Evolutionary conservation across 2,113 vertebrate genomes (phyloP), one percentile per base, ranked within the genome.

Genomic region (Psettodes erumei): DNA sequence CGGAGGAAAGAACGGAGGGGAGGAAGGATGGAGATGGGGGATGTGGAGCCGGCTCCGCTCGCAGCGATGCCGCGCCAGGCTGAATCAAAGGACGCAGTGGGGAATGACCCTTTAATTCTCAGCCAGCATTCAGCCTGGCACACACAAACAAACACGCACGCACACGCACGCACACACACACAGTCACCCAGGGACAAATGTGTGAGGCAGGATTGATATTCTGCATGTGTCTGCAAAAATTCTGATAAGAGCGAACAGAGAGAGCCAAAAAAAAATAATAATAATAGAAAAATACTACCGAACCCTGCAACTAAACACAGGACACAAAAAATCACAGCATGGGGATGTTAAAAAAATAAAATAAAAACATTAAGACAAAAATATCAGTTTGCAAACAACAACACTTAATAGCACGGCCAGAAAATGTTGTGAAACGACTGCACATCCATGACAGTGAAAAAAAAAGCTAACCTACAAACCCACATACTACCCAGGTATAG

Each of bases 51-150:
- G 43, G 71, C 60, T 66, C 43, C 58, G 30, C 62, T 67, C 47
- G 63, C 61, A 76, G 66, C 55, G 73, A 84, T 76, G 50, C 81
- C 56, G 71, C 71, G 79, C 62, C 72, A 71, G 73, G 78, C 80
- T 76, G 79, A 82, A 68, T 87, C 82, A 85, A 5, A 67, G 40
- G 77, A 84, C 61, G 80, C 87, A 71, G 80, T 13, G 6, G 86
- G 89, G 88, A 88, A 87, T 84, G 77, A 81, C 71, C 85, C 89
- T 92, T 91, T 92, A 85, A 91, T 84, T 82, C 66, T 70, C 82
- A 77, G 89, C 88, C 89, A 89, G 86, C 79, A 82, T 81, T 90
- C 76, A 85, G 79, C 74, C 83, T 70, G 65, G 55, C 79, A 40
- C 51, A 38, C 61, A 70, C 79, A 76, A 67, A 78, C 71, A 45